phyloP scores from a whole-genome alignment of 2,888 invertebrate species.

The Liopterus haemorrhoidalis region DNA sequence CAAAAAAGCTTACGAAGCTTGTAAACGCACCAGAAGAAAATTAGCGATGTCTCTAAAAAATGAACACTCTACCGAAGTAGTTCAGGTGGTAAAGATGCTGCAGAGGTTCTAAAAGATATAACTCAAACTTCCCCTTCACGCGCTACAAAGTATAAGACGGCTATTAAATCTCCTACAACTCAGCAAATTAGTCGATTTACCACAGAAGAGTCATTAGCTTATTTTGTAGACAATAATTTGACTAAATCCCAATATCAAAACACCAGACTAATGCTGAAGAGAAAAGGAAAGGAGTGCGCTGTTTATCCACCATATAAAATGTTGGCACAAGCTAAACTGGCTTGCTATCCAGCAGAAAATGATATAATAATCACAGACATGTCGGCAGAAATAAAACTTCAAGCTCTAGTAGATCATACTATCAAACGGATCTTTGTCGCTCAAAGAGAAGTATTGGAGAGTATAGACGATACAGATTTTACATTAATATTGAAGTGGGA shows the following conservation, averaged over 20 bases:
- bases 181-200: background rate
- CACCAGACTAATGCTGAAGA: background rate
- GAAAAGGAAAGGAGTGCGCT: background rate
- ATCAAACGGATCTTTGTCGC: conserved; percentile 22
- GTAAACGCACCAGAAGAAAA: too few species aligned
- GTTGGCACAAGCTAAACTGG: conserved; percentile 19
- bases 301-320: background rate
- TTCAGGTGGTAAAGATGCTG: background rate
- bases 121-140: background rate
- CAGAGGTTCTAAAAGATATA: background rate
- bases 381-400: conserved; percentile 29
- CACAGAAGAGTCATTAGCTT: background rate
- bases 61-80: too few species aligned
- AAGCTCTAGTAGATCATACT: conserved; percentile 31
- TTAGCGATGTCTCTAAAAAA: too few species aligned
- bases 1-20: too few species aligned
- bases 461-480: conserved; percentile 9
- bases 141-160: background rate
- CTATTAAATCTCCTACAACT: background rate
- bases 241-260: background rate
- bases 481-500: too few species aligned
- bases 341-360: conserved; percentile 27
- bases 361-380: conserved; percentile 26
- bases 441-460: conserved; percentile 21
- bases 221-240: background rate